Percentiles rank a stretch among this genome's conserved stretches.
These are phyloP conservation scores for Neuroscelio doddi DNA, from an alignment of 2,888 invertebrate species.

Conservation along the genomic window DNA sequence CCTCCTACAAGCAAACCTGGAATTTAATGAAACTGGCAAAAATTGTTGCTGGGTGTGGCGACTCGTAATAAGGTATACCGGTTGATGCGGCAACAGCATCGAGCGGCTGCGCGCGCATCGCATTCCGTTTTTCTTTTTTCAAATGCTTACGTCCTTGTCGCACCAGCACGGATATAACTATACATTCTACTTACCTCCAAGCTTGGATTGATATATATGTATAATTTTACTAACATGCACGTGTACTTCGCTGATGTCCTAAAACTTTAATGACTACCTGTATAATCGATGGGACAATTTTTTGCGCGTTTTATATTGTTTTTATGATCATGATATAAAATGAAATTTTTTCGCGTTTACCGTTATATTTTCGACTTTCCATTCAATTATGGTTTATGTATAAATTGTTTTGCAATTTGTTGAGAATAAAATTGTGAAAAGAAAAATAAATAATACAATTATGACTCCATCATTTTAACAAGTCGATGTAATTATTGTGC, in stretches of 20 bases:
- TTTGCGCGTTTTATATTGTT: too few species aligned
- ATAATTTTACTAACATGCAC: conserved; percentile 1
- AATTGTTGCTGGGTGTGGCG: conserved; percentile 63
- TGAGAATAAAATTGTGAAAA: too few species aligned
- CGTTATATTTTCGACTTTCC: too few species aligned
- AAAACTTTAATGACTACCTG: too few species aligned
- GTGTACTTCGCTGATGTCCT: conserved; percentile 28
- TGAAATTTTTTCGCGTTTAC: too few species aligned
- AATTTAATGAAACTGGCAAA: too few species aligned
- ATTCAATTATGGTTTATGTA: too few species aligned
- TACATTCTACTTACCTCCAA: neutral
- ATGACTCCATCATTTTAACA: conserved; percentile 6
- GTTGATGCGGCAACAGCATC: conserved; percentile 66
- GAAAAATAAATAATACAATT: neutral
- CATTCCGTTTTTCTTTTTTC: conserved; percentile 30
- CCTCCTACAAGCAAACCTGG: too few species aligned
- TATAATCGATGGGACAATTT: too few species aligned
- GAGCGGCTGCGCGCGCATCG: conserved; percentile 69
- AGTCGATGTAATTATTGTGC: conserved; percentile 29
- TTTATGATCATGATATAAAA: too few species aligned
- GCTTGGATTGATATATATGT: neutral
- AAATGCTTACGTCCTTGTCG: neutral
- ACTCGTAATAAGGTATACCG: conserved; percentile 53
- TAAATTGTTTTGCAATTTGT: too few species aligned
- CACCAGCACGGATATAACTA: neutral